Base-by-base conservation (phyloP, 2,113 vertebrate species). In the Arvicanthis niloticus region DNA sequence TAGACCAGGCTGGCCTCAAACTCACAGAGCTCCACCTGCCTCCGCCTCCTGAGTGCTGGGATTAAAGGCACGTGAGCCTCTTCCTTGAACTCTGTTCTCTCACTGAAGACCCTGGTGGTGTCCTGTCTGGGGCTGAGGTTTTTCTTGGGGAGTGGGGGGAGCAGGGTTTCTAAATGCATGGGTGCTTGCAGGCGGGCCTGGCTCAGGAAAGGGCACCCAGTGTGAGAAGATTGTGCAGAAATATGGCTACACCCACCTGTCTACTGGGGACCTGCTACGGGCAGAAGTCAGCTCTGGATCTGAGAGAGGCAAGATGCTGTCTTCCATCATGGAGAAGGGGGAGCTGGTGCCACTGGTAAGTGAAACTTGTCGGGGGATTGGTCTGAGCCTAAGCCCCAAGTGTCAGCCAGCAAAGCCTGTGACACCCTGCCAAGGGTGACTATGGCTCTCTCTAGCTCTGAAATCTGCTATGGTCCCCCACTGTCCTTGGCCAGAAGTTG, bases 181-280 rank as follows among this genome's bases (percentile, higher is more conserved):
- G 94, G 91, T 29, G 0, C 84, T 97, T 97, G 88, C 97, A 99
- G 99, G 99, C 3, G 99, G 99, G n/a, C 99, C 99, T 0, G 99
- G 99, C 96, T 99, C 99, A 0, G 99, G 99, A 53, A 99, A 99
- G 65, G 99, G 99, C 93, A 99, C 99, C 9, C 99, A 99, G 97
- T 99, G 99, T 88, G 99, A 99, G 98, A 99, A 99, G 99, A 98
- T 99, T 0, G 99, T 99, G 58, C 97, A 98, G 91, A 99, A 99
- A 91, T 99, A 99, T 62, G 99, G 99, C 97, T 99, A 99, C 98
- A 99, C 99, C 24, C 99, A 99, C 98, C 99, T 99, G 85, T 99
- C 99, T 78, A 99, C 99, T 5, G 99, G 99, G 0, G 99, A 99
- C 97, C 99, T 99, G 97, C 99, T 99, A 89, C 98, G 99, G 34